Evolutionary conservation across 92 coral and sea anemone species (phyloP).

Genomic region (Zoanthus sociatus): DNA sequence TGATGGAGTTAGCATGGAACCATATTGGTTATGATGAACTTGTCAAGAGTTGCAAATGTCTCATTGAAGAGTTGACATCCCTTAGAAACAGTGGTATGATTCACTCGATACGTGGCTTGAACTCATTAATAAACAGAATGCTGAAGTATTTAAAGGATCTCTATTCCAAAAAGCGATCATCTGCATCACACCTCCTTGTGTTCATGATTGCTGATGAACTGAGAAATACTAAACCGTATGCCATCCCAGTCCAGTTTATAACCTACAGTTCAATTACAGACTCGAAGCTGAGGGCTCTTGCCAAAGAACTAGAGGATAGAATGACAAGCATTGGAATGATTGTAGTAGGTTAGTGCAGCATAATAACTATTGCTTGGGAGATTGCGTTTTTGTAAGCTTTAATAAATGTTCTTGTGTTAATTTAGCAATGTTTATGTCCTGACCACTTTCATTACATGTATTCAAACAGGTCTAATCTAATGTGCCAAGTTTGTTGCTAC

Average conservation of each 20-base stretch:
- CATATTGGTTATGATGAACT: constrained; percentile 70
- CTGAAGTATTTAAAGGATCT: constrained; percentile 26
- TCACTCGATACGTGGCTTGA: no score
- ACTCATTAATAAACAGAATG: no score
- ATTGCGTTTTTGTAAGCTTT: no score
- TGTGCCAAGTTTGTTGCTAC: no score
- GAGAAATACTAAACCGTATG: constrained; percentile 62
- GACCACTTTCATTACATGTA: no score
- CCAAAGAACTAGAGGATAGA: constrained; percentile 30
- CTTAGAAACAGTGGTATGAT: neutral
- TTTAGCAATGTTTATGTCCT: neutral
- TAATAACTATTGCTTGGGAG: neutral
- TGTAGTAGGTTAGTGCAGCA: constrained; percentile 27
- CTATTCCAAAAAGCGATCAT: constrained; percentile 56
- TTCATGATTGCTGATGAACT: constrained; percentile 71
- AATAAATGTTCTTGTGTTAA: neutral
- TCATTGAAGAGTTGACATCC: neutral
- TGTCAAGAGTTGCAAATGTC: constrained; percentile 38
- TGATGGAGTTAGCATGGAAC: constrained; percentile 76
- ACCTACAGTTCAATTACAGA: constrained; percentile 66
- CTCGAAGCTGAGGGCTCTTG: constrained; percentile 50
- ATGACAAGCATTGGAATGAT: constrained; percentile 49
- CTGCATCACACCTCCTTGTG: constrained; percentile 60
- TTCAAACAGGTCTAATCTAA: no score
- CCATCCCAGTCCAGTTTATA: constrained; percentile 67